Conservation (phyloP, 1,140 invertebrate species). For the Eurosta solidaginis region DNA sequence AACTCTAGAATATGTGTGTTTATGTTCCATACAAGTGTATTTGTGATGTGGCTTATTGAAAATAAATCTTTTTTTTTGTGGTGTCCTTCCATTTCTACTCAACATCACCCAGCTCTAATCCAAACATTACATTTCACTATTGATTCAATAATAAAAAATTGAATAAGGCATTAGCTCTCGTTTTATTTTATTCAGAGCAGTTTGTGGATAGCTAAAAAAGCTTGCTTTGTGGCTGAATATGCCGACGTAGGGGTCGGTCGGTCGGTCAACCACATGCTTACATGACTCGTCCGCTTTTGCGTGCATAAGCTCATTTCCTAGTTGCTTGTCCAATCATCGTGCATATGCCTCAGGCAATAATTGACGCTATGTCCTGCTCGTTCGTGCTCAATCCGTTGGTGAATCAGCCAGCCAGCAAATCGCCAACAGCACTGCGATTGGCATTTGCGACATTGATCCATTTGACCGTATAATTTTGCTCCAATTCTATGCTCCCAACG, state of each 20-base stretch:
- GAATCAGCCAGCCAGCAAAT: not conserved
- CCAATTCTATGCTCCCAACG: not conserved
- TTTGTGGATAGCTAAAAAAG: too few relatives aligned
- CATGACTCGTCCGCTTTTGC: not conserved
- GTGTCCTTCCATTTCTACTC: too few relatives aligned
- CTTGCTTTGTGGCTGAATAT: not conserved
- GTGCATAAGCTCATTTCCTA: not conserved
- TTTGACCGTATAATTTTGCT: not conserved
- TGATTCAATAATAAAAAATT: too few relatives aligned
- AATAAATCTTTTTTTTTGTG: too few relatives aligned
- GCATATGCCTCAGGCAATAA: not conserved
- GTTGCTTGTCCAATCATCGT: not conserved
- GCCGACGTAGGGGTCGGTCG: not conserved
- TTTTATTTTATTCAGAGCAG: too few relatives aligned
- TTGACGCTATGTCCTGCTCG: not conserved
- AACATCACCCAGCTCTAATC: too few relatives aligned
- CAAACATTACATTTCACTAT: too few relatives aligned
- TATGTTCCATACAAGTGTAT: too few relatives aligned
- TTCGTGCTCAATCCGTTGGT: not conserved
- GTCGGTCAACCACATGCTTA: not conserved
- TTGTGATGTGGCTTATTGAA: too few relatives aligned
- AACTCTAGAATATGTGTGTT: too few relatives aligned
- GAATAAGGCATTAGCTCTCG: too few relatives aligned
- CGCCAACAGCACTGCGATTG: not conserved
- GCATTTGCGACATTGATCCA: not conserved